Evolutionary conservation across 2,888 invertebrate species (phyloP).

Genomic region (Nomada flava): DNA sequence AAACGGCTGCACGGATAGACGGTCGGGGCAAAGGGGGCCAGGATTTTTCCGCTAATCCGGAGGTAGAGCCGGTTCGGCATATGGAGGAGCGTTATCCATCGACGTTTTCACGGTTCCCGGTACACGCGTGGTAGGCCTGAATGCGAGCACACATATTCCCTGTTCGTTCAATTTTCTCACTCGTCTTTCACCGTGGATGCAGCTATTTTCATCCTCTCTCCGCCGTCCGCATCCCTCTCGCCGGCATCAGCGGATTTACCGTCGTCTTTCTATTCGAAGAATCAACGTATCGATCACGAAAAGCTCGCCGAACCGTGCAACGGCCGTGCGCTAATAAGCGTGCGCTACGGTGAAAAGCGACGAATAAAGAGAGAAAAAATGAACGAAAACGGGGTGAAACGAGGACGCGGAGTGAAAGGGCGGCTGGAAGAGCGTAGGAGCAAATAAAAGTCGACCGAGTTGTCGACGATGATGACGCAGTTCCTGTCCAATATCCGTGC

Average conservation of each 20-base stretch:
- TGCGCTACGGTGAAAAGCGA: conserved; percentile 48
- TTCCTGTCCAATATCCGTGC: neutral
- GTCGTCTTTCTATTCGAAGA: conserved; percentile 44
- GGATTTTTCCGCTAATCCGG: conserved; percentile 54
- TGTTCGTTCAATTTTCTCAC: conserved; percentile 53
- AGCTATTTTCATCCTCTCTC: conserved; percentile 36
- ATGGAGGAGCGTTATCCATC: conserved; percentile 36
- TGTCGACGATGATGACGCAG: conserved; percentile 29
- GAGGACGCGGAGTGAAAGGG: neutral
- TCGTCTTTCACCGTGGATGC: conserved; percentile 32
- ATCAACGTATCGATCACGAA: conserved; percentile 66
- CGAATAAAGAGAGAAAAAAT: conserved; percentile 28
- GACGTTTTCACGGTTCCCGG: conserved; percentile 51
- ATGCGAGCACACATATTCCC: conserved; percentile 26
- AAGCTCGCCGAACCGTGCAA: conserved; percentile 55
- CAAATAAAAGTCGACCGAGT: conserved; percentile 1
- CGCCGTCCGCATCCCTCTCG: neutral
- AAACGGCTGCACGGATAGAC: neutral
- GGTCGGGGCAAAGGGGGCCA: neutral
- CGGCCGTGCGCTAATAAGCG: conserved; percentile 65
- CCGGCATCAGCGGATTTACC: conserved; percentile 26
- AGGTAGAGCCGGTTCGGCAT: conserved; percentile 21
- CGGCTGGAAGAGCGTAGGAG: conserved; percentile 9
- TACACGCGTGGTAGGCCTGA: neutral
- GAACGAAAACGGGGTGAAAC: neutral